These are phyloP conservation scores for Xyrichtys novacula DNA, from an alignment of 2,797 vertebrate species.

Conservation along the genomic window DNA sequence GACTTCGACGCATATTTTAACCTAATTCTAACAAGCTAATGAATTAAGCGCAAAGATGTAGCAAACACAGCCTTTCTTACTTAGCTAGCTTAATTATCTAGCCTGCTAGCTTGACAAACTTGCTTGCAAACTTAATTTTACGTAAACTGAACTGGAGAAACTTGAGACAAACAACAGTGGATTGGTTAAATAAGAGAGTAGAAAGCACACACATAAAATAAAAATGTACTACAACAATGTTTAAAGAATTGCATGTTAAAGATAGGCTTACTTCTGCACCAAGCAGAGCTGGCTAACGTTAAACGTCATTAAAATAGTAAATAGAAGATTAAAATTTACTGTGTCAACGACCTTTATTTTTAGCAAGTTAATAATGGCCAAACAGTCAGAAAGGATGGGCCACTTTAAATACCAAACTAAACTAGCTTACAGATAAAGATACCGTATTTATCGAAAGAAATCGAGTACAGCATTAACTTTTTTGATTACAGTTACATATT, in stretches of 20 bases:
- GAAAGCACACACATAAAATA: too few species aligned
- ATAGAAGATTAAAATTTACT: too few species aligned
- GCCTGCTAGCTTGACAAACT: background rate
- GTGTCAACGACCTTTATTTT: too few species aligned
- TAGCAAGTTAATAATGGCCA: too few species aligned
- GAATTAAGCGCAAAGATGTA: background rate
- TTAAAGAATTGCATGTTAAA: too few species aligned
- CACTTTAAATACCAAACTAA: background rate
- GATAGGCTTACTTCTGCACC: background rate
- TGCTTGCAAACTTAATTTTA: background rate
- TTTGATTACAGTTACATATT: background rate
- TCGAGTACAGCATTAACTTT: too few species aligned
- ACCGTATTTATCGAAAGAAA: too few species aligned
- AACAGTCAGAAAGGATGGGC: background rate
- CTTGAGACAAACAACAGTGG: background rate
- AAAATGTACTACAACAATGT: too few species aligned
- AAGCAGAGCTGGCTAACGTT: background rate
- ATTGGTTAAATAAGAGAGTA: background rate
- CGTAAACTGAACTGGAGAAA: background rate
- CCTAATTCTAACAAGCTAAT: background rate
- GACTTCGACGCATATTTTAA: background rate
- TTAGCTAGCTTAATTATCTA: background rate
- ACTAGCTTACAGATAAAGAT: constrained; percentile 2
- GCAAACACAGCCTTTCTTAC: background rate
- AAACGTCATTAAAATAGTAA: too few species aligned